These are phyloP conservation scores for Samia ricini DNA, from an alignment of 1,140 invertebrate genomes.

Conservation along the genomic window DNA sequence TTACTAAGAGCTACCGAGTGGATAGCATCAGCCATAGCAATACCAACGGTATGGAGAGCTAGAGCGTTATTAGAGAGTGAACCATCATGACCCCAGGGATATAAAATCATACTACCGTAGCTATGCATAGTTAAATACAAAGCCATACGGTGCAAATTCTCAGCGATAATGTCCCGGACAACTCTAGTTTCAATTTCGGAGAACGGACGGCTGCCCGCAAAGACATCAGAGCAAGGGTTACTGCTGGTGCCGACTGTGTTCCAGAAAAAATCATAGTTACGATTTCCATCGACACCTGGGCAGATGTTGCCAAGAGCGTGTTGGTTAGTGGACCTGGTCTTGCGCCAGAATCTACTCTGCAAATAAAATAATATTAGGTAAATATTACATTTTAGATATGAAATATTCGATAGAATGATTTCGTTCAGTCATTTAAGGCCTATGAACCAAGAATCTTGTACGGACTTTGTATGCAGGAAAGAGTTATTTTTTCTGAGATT, in stretches of 20 bases:
- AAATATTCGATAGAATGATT: no score
- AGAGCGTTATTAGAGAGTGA: slow-evolving; percentile 45
- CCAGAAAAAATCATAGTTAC: slow-evolving; percentile 81
- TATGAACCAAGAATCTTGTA: no score
- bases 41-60: slow-evolving; percentile 56
- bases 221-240: slow-evolving; percentile 82
- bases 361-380: slow-evolving; percentile 12
- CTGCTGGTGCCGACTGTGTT: slow-evolving; percentile 80
- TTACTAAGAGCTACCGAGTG: slow-evolving; percentile 16
- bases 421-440: no score
- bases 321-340: slow-evolving; percentile 37
- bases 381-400: background rate
- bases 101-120: slow-evolving; percentile 79
- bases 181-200: slow-evolving; percentile 84
- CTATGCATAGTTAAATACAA: slow-evolving; percentile 82
- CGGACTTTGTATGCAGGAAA: no score
- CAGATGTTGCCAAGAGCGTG: slow-evolving; percentile 37
- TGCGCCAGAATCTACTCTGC: slow-evolving; percentile 60
- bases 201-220: slow-evolving; percentile 81
- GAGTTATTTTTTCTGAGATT: no score
- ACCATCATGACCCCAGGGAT: slow-evolving; percentile 81
- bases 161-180: slow-evolving; percentile 76
- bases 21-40: slow-evolving; percentile 65
- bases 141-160: slow-evolving; percentile 68
- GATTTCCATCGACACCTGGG: slow-evolving; percentile 76